Base-by-base conservation (phyloP, 2,797 vertebrate species). In the Tangara arthus region DNA sequence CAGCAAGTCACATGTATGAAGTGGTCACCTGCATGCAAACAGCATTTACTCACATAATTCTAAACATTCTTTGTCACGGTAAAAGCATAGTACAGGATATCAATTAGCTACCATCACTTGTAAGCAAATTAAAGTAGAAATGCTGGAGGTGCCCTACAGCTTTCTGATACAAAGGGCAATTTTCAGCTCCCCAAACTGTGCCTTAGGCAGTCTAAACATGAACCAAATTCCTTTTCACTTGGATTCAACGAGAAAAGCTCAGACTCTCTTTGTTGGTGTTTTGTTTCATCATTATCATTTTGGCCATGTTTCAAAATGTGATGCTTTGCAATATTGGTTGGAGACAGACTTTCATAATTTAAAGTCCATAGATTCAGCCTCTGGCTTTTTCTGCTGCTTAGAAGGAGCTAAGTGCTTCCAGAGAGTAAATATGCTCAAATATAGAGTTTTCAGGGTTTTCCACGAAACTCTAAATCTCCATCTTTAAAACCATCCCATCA, bases 211-310 rank as follows among this genome's bases (percentile, higher is more conserved):
- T 87, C 55, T 83, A 86, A 95, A 94, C 55, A 82, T 32, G 49
- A 90, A 93, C 47, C 56, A 88, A 88, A 96, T 95, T 96, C 87
- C 82, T 93, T 94, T 96, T 93, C 94, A 94, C 87, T 94, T 89
- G 76, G 44, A 93, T 89, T 78, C 87, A 90, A 81, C 44, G 89
- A 56, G 80, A 94, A 94, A 90, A 93, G 53, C 87, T 90, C 89
- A 35, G 61, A 86, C 71, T 82, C 53, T 87, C 89, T 89, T 71
- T 86, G 77, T 52, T 72, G 59, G 55, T 82, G 55, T 76, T 95
- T 91, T 89, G 73, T 93, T 95, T 92, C 52, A 17, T 84, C 82
- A 90, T 95, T 90, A 93, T 75, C 9, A 82, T 88, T 90, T 90
- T 94, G 91, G 86, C 41, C 53, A 86, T 3, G 6, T 89, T 96